Conservation (phyloP, 2,113 vertebrate species). For the Ophiodon elongatus region DNA sequence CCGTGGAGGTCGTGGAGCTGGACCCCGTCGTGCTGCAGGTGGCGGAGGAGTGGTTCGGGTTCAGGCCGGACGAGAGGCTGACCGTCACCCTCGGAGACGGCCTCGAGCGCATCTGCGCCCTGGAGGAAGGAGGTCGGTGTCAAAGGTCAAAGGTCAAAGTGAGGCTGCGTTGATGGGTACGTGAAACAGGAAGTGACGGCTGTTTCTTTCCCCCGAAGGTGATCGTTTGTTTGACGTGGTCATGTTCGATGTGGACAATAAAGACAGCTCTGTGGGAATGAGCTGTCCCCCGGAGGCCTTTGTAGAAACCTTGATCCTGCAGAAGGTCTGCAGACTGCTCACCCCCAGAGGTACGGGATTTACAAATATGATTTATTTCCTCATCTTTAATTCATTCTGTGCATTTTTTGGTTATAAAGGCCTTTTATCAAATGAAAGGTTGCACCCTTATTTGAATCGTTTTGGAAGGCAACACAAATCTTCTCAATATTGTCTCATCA, state of each 20-base stretch:
- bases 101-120: conserved; percentile 85
- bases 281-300: conserved; percentile 95
- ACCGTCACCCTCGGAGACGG: conserved; percentile 91
- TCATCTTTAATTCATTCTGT: no score
- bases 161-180: background rate
- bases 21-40: conserved; percentile 92
- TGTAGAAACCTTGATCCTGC: conserved; percentile 88
- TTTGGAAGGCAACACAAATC: no score
- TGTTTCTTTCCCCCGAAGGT: conserved; percentile 67
- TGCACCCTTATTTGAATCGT: no score
- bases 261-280: conserved; percentile 92
- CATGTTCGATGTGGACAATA: conserved; percentile 98
- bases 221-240: conserved; percentile 85
- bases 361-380: no score
- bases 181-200: background rate
- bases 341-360: conserved; percentile 84
- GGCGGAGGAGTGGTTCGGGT: conserved; percentile 91
- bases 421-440: no score
- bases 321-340: conserved; percentile 89
- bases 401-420: no score
- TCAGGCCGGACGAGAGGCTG: conserved; percentile 88
- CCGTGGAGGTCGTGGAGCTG: conserved; percentile 90
- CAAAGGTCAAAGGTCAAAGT: background rate
- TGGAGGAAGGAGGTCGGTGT: conserved; percentile 88
- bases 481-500: no score